These are phyloP conservation scores for Drosophila paracracens DNA, from an alignment of 2,888 invertebrate species.

Conservation along the genomic window DNA sequence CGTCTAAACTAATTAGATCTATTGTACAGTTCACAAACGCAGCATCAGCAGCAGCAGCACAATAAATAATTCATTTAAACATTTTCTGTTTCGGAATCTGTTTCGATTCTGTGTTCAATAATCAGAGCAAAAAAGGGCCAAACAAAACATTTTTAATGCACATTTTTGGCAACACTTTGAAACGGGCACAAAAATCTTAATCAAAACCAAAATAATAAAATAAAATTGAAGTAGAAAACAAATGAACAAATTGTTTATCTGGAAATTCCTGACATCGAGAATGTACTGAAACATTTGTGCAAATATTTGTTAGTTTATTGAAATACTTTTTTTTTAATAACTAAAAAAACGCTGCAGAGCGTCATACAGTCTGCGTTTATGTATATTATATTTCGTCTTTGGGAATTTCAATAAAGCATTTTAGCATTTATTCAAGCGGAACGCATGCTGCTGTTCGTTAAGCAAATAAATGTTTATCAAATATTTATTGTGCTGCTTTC, in stretches of 20 bases:
- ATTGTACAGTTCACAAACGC: conserved; percentile 56
- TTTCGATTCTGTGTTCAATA: conserved; percentile 48
- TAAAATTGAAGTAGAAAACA: conserved; percentile 36
- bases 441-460: conserved; percentile 38
- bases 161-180: conserved; percentile 72
- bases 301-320: conserved; percentile 71
- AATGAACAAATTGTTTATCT: conserved; percentile 25
- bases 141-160: conserved; percentile 74
- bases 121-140: conserved; percentile 46
- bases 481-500: conserved; percentile 81
- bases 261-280: conserved; percentile 49
- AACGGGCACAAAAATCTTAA: conserved; percentile 66
- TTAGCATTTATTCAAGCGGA: conserved; percentile 74
- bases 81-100: conserved; percentile 3
- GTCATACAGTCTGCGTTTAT: conserved; percentile 19
- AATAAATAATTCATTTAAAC: conserved; percentile 59
- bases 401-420: conserved; percentile 67
- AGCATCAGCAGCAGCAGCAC: conserved; percentile 69
- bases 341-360: conserved; percentile 13
- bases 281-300: conserved; percentile 74
- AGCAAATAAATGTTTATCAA: conserved; percentile 57
- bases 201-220: conserved; percentile 45
- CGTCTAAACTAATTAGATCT: conserved; percentile 64
- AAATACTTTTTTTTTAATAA: conserved; percentile 30
- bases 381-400: conserved; percentile 29